A percentile compares a stretch with the other conserved stretches of the same genome.
These are phyloP conservation scores for Cosmorhoe ocellata DNA, from an alignment of 2,888 invertebrate genomes.

Conservation along the genomic window DNA sequence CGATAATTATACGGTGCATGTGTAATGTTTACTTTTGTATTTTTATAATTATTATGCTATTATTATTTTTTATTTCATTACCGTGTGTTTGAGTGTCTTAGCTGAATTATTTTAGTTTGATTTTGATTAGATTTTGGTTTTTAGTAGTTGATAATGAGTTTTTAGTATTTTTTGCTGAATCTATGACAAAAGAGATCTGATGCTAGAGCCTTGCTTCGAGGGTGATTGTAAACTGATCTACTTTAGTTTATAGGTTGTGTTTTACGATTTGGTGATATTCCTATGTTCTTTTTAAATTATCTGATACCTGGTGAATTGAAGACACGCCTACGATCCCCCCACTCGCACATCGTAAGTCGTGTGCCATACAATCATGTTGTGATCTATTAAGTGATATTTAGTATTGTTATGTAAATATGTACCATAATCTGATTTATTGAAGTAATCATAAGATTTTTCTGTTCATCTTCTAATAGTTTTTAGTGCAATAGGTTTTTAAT, in stretches of 20 bases:
- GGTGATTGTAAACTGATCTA: constrained; percentile 68
- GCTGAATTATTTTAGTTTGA: constrained; percentile 80
- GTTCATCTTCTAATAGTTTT: constrained; percentile 52
- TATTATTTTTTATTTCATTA: constrained; percentile 74
- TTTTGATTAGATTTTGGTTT: constrained; percentile 71
- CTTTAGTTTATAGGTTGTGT: constrained; percentile 67
- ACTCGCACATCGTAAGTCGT: constrained; percentile 67
- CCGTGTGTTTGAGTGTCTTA: constrained; percentile 81
- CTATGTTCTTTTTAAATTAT: constrained; percentile 53
- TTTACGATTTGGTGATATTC: constrained; percentile 71
- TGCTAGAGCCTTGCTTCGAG: constrained; percentile 50
- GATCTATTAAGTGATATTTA: constrained; percentile 82
- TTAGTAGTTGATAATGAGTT: constrained; percentile 77
- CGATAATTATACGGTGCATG: constrained; percentile 79
- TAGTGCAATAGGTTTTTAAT: constrained; percentile 42
- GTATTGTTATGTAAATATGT: constrained; percentile 81
- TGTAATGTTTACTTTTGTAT: constrained; percentile 67
- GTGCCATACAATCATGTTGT: constrained; percentile 82
- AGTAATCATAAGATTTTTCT: constrained; percentile 65
- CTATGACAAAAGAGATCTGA: constrained; percentile 85
- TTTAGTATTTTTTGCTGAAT: constrained; percentile 79
- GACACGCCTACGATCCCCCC: constrained; percentile 59
- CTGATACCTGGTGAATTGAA: constrained; percentile 63
- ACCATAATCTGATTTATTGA: constrained; percentile 73
- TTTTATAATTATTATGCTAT: constrained; percentile 77